Evolutionary conservation across 1,140 invertebrate species (phyloP).

Genomic region (Augochlora pura): DNA sequence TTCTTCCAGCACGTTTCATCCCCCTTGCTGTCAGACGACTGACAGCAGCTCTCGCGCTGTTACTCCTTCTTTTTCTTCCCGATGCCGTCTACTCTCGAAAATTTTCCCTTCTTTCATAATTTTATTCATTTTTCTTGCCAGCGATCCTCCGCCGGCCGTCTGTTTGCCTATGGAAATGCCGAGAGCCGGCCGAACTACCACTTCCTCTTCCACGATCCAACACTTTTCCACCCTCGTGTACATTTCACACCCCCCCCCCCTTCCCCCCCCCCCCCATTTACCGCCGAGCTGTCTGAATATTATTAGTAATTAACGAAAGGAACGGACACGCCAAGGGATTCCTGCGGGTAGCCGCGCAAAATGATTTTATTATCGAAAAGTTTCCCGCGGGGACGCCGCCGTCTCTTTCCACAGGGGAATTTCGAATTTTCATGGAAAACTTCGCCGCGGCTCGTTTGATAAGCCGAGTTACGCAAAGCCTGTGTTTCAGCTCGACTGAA

Average conservation of each 20-base stretch:
- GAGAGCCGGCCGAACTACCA: conserved; percentile 39
- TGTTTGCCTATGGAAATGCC: conserved; percentile 80
- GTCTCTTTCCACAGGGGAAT: neutral
- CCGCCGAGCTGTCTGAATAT: conserved; percentile 75
- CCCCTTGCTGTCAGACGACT: conserved; percentile 68
- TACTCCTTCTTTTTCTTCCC: conserved; percentile 30
- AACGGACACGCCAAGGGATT: conserved; percentile 14
- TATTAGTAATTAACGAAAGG: conserved; percentile 79
- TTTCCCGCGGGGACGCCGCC: neutral
- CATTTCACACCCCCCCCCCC: conserved; percentile 22
- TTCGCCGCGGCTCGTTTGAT: neutral
- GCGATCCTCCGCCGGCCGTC: conserved; percentile 63
- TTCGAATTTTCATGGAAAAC: conserved; percentile 9
- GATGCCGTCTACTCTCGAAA: conserved; percentile 44
- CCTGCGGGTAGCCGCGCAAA: conserved; percentile 1
- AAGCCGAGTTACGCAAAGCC: neutral
- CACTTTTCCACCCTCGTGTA: conserved; percentile 34
- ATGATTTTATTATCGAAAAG: conserved; percentile 42
- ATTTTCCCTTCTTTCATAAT: conserved; percentile 70
- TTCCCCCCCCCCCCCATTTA: neutral
- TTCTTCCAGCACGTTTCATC: conserved; percentile 72
- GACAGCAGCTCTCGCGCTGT: conserved; percentile 54
- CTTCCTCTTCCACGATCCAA: conserved; percentile 39
- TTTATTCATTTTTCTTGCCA: conserved; percentile 81
- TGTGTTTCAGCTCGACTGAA: neutral